phyloP scores from a whole-genome alignment of 2,113 vertebrate genomes.

The Neotoma lepida region DNA sequence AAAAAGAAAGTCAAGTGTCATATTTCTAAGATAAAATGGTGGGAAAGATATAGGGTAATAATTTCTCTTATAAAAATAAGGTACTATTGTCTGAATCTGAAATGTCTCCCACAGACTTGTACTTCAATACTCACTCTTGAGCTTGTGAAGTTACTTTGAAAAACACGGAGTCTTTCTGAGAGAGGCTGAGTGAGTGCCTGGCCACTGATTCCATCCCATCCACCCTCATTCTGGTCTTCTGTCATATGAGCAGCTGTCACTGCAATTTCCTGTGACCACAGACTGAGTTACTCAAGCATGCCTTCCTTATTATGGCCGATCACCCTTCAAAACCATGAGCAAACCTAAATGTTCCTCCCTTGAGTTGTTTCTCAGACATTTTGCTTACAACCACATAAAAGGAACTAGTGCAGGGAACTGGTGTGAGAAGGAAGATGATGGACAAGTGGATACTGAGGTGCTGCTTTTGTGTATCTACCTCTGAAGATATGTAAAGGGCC shows the following conservation, averaged over 20 bases:
- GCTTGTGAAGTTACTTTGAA: too few relatives aligned
- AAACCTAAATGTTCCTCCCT: not conserved
- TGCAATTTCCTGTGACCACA: not conserved
- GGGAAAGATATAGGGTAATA: not conserved
- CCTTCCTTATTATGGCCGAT: not conserved
- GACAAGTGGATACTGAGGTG: not conserved
- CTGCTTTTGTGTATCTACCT: not conserved
- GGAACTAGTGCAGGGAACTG: not conserved
- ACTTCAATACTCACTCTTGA: not conserved
- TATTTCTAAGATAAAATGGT: not conserved
- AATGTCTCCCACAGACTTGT: not conserved
- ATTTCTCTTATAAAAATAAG: not conserved
- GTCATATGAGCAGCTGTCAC: not conserved
- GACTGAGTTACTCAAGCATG: not conserved
- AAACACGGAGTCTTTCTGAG: not conserved
- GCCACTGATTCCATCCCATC: not conserved
- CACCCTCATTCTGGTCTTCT: not conserved
- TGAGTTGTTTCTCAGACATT: not conserved
- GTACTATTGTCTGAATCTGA: not conserved
- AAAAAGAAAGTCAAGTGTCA: not conserved
- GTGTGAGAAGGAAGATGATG: not conserved
- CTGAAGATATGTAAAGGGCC: not conserved
- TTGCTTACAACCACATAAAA: not conserved
- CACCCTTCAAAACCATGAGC: not conserved
- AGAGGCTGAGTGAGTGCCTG: not conserved